A percentile compares a stretch with the other conserved stretches of the same genome.
phyloP scores from a whole-genome alignment of 2,797 vertebrate genomes.

The Coendou prehensilis region DNA sequence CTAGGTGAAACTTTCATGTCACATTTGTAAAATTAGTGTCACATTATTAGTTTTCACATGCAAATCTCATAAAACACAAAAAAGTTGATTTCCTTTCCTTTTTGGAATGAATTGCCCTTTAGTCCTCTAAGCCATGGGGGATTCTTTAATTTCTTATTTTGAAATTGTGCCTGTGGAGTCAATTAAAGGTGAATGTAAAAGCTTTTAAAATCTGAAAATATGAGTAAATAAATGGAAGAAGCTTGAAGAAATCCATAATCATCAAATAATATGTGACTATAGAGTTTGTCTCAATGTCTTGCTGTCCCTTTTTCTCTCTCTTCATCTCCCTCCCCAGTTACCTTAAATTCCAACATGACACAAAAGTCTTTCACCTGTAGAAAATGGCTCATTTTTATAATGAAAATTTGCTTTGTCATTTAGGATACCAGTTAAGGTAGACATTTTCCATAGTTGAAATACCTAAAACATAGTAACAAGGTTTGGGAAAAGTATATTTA shows the following conservation, averaged over 20 bases:
- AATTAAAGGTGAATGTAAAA: conserved; percentile 77
- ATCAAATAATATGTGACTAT: conserved; percentile 27
- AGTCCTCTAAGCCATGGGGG: conserved; percentile 58
- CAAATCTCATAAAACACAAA: conserved; percentile 81
- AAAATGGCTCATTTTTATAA: background rate
- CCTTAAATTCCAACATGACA: conserved; percentile 34
- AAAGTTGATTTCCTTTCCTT: conserved; percentile 75
- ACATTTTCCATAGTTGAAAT: conserved; percentile 4
- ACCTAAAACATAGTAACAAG: background rate
- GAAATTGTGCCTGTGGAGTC: conserved; percentile 83
- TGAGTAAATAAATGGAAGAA: conserved; percentile 72
- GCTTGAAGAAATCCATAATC: conserved; percentile 68
- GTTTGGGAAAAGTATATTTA: conserved; percentile 8
- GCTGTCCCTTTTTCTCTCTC: background rate
- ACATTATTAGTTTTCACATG: conserved; percentile 75
- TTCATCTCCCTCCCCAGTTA: background rate
- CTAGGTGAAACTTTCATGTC: conserved; percentile 74
- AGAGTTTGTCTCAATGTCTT: background rate
- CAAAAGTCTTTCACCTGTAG: background rate
- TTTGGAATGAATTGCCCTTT: conserved; percentile 72
- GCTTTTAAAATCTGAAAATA: conserved; percentile 73
- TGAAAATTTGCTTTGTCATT: background rate
- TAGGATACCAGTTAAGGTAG: background rate
- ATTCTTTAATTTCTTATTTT: conserved; percentile 81
- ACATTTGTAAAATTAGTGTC: conserved; percentile 80